Evolutionary conservation across 2,888 invertebrate genomes (phyloP).

Genomic region (Dolichopus griseipennis): DNA sequence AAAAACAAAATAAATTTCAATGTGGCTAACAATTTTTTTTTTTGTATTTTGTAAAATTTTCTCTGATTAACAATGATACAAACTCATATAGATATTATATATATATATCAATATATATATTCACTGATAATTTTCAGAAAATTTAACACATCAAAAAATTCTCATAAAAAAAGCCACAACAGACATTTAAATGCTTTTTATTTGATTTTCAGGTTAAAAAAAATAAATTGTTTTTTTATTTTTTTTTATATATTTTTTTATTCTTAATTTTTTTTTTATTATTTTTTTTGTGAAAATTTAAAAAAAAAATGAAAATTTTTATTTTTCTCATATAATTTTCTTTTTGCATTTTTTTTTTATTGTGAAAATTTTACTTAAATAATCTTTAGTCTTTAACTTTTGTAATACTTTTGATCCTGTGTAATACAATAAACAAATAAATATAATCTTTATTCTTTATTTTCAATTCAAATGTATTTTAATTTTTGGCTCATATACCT

Average conservation of each 20-base stretch:
- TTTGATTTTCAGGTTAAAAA: background rate
- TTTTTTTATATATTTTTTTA: too few species aligned
- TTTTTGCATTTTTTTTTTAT: background rate
- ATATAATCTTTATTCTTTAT: too few species aligned
- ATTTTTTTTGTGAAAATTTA: background rate
- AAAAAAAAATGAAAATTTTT: background rate
- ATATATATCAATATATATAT: background rate
- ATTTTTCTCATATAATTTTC: too few species aligned
- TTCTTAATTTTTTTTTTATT: background rate
- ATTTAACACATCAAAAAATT: background rate
- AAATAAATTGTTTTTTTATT: too few species aligned
- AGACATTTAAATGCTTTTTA: constrained; percentile 3
- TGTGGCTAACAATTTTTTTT: background rate
- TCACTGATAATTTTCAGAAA: background rate
- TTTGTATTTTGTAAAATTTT: too few species aligned
- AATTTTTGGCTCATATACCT: too few species aligned
- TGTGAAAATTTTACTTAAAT: background rate
- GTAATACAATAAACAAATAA: background rate
- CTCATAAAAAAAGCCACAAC: background rate
- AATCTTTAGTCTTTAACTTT: background rate
- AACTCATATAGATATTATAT: background rate
- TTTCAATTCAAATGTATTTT: too few species aligned
- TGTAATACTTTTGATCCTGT: background rate
- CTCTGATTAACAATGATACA: too few species aligned
- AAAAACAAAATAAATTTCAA: background rate